phyloP scores from a whole-genome alignment of 2,797 vertebrate species.

The Myripristis murdjan region DNA sequence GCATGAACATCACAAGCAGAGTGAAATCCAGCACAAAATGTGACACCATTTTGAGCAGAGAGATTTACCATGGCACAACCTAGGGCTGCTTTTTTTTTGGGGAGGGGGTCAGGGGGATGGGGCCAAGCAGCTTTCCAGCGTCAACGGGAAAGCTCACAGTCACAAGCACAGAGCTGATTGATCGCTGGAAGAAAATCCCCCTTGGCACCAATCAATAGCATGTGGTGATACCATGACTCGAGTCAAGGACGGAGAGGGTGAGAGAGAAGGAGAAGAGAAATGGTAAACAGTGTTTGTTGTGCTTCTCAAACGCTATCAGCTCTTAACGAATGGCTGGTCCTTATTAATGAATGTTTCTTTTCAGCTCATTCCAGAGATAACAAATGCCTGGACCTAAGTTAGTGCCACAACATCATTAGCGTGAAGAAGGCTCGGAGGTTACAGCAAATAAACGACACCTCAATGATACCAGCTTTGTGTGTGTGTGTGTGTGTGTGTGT shows the following conservation, averaged over 20 bases:
- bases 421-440: neutral
- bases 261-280: constrained; percentile 17
- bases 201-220: constrained; percentile 62
- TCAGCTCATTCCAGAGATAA: neutral
- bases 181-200: constrained; percentile 52
- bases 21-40: constrained; percentile 43
- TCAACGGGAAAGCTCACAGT: constrained; percentile 18
- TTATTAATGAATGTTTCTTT: constrained; percentile 3
- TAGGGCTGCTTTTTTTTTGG: neutral
- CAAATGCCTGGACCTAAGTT: neutral
- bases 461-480: neutral
- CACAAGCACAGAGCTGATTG: constrained; percentile 45
- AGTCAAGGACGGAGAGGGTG: constrained; percentile 55
- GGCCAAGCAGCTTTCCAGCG: neutral
- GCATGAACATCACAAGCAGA: neutral
- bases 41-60: constrained; percentile 66
- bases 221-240: constrained; percentile 39
- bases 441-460: neutral
- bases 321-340: neutral
- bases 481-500: neutral
- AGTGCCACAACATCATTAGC: neutral
- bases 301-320: neutral
- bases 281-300: constrained; percentile 1
- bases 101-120: neutral
- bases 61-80: constrained; percentile 57